phyloP scores from a whole-genome alignment of 2,113 vertebrate species.

The Carlito syrichta region DNA sequence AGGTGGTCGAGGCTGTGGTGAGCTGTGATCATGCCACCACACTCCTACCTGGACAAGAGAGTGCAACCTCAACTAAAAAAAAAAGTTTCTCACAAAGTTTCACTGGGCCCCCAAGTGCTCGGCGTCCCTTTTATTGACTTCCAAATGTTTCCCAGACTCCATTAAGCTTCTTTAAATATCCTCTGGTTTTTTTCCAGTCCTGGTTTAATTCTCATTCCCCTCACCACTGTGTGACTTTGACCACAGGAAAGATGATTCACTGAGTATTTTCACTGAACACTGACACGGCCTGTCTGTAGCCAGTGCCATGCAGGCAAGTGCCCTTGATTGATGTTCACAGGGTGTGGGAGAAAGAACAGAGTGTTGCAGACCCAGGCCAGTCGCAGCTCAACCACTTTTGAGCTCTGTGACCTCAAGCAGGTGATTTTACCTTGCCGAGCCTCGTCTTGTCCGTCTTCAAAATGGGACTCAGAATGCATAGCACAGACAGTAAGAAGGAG shows the following conservation, averaged over 20 bases:
- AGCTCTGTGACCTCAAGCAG: not conserved
- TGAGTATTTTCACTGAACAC: not conserved
- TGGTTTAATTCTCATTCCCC: not conserved
- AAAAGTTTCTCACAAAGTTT: no score
- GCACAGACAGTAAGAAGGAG: not conserved
- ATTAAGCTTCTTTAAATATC: not conserved
- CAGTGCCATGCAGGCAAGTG: accelerated
- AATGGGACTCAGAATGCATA: not conserved
- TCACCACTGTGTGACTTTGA: not conserved
- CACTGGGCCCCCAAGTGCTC: not conserved
- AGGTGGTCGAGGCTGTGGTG: no score
- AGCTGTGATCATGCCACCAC: no score
- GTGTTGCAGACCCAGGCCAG: not conserved
- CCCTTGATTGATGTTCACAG: accelerated
- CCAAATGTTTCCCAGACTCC: not conserved
- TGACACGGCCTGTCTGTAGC: not conserved
- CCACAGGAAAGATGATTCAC: not conserved
- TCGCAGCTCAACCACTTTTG: not conserved
- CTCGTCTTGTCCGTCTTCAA: not conserved
- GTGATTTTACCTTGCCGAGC: not conserved
- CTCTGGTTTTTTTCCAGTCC: not conserved
- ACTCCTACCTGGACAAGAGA: no score
- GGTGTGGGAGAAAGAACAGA: not conserved
- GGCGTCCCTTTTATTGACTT: not conserved
- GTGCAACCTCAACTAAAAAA: no score